These are phyloP conservation scores for Danionella dracula DNA, from an alignment of 2,797 vertebrate genomes.

Conservation along the genomic window DNA sequence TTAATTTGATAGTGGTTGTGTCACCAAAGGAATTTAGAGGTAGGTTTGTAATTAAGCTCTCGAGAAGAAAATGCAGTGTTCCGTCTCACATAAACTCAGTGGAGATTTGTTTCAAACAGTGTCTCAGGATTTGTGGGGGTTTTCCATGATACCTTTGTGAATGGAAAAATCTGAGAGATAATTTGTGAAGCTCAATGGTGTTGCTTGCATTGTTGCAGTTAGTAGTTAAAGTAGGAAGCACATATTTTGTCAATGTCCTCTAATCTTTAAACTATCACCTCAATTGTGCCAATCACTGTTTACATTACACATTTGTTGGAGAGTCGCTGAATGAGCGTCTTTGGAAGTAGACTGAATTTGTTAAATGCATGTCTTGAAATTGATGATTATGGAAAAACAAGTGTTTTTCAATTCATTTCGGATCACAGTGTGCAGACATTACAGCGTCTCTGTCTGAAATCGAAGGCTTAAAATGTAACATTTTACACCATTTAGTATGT, in stretches of 20 bases:
- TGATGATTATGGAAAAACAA: too few relatives aligned
- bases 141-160: neutral
- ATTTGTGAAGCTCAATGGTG: neutral
- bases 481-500: too few relatives aligned
- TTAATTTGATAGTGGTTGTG: neutral
- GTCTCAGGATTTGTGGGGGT: too few relatives aligned
- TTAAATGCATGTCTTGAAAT: neutral
- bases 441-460: too few relatives aligned
- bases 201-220: neutral
- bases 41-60: neutral
- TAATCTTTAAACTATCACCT: constrained; percentile 1
- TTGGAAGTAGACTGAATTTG: neutral
- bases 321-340: neutral
- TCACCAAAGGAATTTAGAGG: neutral
- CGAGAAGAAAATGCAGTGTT: neutral
- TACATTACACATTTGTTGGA: neutral
- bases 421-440: too few relatives aligned
- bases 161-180: neutral
- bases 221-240: neutral
- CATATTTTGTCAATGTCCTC: neutral
- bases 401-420: too few relatives aligned
- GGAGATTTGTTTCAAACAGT: neutral
- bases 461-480: too few relatives aligned
- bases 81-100: too few relatives aligned
- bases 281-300: neutral